A percentile compares a stretch with the other conserved stretches of the same genome.
Evolutionary conservation across 2,888 invertebrate genomes (phyloP).

Genomic region (Noctua pronuba): DNA sequence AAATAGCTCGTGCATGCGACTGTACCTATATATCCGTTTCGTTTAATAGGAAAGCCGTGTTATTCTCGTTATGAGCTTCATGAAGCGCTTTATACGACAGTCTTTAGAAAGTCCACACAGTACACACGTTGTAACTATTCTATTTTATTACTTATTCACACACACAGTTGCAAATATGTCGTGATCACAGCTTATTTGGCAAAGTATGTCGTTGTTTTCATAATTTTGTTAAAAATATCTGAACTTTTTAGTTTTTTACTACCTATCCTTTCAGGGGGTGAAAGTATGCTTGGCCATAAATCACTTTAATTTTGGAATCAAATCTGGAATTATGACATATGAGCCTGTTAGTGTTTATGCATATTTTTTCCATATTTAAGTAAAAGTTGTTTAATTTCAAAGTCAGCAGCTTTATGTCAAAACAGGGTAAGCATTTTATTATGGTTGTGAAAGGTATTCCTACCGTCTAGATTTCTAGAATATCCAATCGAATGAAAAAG

Average conservation of each 20-base stretch:
- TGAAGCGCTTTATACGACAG: constrained; percentile 38
- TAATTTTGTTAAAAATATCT: background rate
- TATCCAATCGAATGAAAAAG: background rate
- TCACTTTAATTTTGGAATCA: background rate
- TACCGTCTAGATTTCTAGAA: background rate
- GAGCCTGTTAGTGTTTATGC: background rate
- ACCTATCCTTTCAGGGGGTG: background rate
- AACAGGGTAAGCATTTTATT: background rate
- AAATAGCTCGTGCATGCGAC: background rate
- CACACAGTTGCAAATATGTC: constrained; percentile 2
- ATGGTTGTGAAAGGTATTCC: background rate
- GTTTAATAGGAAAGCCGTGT: constrained; percentile 58
- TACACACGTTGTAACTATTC: constrained; percentile 33
- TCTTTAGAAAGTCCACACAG: constrained; percentile 52
- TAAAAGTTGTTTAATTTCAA: constrained; percentile 10
- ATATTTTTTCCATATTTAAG: background rate
- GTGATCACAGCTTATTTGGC: constrained; percentile 3
- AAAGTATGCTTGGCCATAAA: background rate
- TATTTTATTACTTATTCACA: constrained; percentile 48
- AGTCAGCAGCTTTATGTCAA: background rate
- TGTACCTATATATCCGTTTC: constrained; percentile 38
- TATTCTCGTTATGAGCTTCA: constrained; percentile 53
- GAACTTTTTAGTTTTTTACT: background rate
- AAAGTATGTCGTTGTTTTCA: background rate
- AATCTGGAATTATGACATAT: constrained; percentile 15